Base-by-base conservation (phyloP, 2,888 invertebrate species). In the Diabrotica balteata region DNA sequence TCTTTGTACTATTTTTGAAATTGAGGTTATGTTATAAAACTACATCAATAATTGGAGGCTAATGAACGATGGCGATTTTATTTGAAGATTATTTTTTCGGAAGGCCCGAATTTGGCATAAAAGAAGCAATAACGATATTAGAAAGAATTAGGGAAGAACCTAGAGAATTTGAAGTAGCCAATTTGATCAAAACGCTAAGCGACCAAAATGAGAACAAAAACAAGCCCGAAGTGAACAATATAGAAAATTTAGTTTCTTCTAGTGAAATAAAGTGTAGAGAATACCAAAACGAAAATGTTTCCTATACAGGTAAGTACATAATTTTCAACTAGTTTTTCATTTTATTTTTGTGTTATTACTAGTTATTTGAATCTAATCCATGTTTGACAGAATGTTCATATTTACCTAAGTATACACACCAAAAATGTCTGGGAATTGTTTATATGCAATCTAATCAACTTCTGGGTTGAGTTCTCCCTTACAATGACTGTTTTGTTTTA, bases 21-120 rank as follows among this genome's bases (percentile, higher is more conserved):
- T 57, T 10, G 44, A 57, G 55, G 55, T 57, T 57, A 57, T 57
- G 55, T 57, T 17, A 17, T 17, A 42, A 45, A 57, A 57, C 11
- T 57, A 42, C 32, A 57, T 57, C 55, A 44, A 57, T 57, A 57
- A 45, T 45, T 45, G n/a, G 54, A 42, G 55, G 32, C 32, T 32
- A 32, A 43, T 45, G 43, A 45, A 57, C 9, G 55, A 57, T 57
- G 55, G 55, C 55, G 55, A 57, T 57, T 57, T 44, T 57, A 45
- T 57, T 57, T 57, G 55, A 57, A 57, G 55, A 57, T 57, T 57
- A 57, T 45, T 57, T 57, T 57, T 57, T 57, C 55, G 55, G 55
- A 4, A 57, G 55, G 7, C 55, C 55, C 17, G 55, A 57, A 45
- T 57, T 57, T 17, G 55, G 55, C 17, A 57, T 57, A 57, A 57